Evolutionary conservation across 2,797 vertebrate species (phyloP), one percentile per base, ranked within the genome.

Genomic region (Geotrypetes seraphini): DNA sequence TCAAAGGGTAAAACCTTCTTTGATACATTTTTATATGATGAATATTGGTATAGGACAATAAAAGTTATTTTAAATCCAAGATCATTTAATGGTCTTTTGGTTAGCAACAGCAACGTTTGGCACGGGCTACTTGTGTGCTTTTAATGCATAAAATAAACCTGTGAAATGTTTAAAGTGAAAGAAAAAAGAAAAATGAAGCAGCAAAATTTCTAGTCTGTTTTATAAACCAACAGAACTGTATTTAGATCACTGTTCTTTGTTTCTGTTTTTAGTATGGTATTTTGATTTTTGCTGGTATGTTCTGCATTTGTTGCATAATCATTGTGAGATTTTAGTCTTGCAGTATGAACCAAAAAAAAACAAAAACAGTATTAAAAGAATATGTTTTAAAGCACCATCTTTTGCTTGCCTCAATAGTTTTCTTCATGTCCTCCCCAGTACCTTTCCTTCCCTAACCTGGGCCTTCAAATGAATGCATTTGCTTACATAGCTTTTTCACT

Each of bases 1-100:
- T 64, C 56, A 30, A 23, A 60, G 57, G 61, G n/a, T 62, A 56
- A 49, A 59, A 27, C 49, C 64, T 71, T 57, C 54, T 40, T 72
- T 64, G 62, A 22, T 52, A 39, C 58, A 18, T 50, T 73, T 50
- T 63, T 71, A 33, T 74, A 54, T 52, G 66, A 51, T 20, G 7
- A 53, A 29, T 63, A 33, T 49, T 47, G 48, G 47, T 54, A 56
- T 3, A 31, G 61, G 60, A 61, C 53, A 69, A 63, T 57, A 68
- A 53, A 45, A 57, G 53, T 2, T 12, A 52, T 67, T 55, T 63
- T 60, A 68, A 56, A 51, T n/a, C 47, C 64, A 56, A 57, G 47
- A 44, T 51, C 49, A 39, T 60, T n/a, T n/a, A n/a, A n/a, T n/a
- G n/a, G n/a, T n/a, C n/a, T n/a, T n/a, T n/a, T n/a, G n/a, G n/a